Base-by-base conservation (phyloP, 2,113 vertebrate genomes). In the Panthera uncia region DNA sequence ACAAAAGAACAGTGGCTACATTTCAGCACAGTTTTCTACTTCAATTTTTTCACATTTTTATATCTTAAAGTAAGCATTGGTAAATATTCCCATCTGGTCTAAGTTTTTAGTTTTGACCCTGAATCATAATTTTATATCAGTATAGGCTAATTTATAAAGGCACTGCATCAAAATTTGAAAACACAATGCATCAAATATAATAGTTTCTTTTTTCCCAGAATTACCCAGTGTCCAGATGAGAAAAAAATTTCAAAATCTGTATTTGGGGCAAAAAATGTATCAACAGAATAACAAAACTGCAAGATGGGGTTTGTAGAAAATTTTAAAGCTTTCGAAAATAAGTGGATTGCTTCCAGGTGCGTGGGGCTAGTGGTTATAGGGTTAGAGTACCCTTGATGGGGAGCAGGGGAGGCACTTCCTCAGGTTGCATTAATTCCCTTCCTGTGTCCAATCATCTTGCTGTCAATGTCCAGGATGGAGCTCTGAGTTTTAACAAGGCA, bases 81-180 rank as follows among this genome's bases (percentile, higher is more conserved):
- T 98, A 96, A 98, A 97, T 96, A 98, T 92, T 98, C 78, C 95
- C 97, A 98, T 98, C 97, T 98, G 95, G 89, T 95, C 95, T 97
- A 97, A 97, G 97, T 98, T 98, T 98, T 98, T 98, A 94, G 98
- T 98, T 98, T 98, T 98, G 96, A 98, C 92, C 96, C 94, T 98
- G 97, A 97, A 98, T 98, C 98, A 98, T 96, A 97, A 89, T 98
- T 97, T 98, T 92, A 97, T 98, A 98, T 98, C 96, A 98, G 90
- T 69, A 66, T 97, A 97, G 94, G 82, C 79, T 97, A 98, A 97
- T 98, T 98, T 98, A 97, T 97, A 96, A 98, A 97, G 69, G 80
- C 45, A 98, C 97, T 98, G 95, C 96, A 98, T 98, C 95, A 97
- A 98, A 98, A 98, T 98, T 98, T 97, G 84, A 98, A 98, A 98